phyloP scores from a whole-genome alignment of 2,888 invertebrate species.

The Nymphalis polychloros region DNA sequence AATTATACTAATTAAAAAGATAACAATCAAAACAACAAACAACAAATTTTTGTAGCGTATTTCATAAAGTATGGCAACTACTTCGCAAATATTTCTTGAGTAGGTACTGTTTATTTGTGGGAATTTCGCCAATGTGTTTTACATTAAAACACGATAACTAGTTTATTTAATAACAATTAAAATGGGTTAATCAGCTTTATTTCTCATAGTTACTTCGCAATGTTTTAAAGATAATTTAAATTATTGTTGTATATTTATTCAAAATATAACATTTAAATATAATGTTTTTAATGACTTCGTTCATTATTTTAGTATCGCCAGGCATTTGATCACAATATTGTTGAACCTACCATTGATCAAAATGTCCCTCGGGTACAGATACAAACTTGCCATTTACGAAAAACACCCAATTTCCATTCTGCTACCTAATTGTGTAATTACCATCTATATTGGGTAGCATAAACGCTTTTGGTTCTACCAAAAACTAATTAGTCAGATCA shows the following conservation, averaged over 20 bases:
- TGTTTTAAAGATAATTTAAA: too few species aligned
- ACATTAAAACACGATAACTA: too few species aligned
- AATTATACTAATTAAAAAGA: too few species aligned
- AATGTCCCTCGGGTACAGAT: constrained; percentile 3
- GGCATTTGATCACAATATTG: neutral
- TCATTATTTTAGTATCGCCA: neutral
- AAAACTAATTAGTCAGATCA: constrained; percentile 31
- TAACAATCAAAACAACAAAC: too few species aligned
- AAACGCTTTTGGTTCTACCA: constrained; percentile 22
- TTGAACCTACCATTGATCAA: neutral
- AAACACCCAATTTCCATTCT: constrained; percentile 17
- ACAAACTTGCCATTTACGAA: constrained; percentile 18
- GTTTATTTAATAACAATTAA: too few species aligned
- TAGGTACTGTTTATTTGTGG: neutral
- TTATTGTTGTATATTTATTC: too few species aligned
- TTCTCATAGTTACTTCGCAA: too few species aligned
- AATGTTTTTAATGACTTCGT: neutral
- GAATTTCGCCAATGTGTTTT: too few species aligned
- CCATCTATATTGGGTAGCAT: constrained; percentile 26
- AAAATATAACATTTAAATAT: too few species aligned
- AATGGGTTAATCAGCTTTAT: too few species aligned
- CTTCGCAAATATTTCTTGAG: neutral
- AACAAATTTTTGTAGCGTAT: too few species aligned
- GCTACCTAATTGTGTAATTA: constrained; percentile 23
- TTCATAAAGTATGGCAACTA: too few species aligned